These are phyloP conservation scores for Drosophila cognata DNA, from an alignment of 2,888 invertebrate genomes.

Conservation along the genomic window DNA sequence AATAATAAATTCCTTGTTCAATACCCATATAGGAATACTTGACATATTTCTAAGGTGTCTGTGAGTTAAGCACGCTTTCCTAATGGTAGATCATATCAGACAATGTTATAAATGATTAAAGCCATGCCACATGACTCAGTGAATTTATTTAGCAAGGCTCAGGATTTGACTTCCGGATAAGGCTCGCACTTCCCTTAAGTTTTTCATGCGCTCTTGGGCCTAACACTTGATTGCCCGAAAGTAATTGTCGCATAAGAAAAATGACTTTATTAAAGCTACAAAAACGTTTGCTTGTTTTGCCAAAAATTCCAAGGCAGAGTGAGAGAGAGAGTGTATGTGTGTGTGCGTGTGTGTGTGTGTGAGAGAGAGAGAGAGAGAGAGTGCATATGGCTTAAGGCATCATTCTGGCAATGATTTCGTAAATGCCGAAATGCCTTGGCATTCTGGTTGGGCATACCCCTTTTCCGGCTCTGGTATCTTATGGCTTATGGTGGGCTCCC, in stretches of 20 bases:
- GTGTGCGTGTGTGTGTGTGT: not conserved
- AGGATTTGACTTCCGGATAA: not conserved
- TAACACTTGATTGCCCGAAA: constrained; percentile 20
- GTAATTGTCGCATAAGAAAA: constrained; percentile 22
- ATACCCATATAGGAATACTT: not conserved
- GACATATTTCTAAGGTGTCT: not conserved
- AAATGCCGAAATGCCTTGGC: constrained; percentile 35
- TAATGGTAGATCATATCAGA: not conserved
- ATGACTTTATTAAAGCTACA: constrained; percentile 22
- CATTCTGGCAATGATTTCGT: constrained; percentile 48
- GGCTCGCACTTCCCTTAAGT: not conserved
- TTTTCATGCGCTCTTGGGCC: not conserved
- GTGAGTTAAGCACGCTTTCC: not conserved
- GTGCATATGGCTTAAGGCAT: constrained; percentile 27
- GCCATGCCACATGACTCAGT: constrained; percentile 1
- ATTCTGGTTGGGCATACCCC: constrained; percentile 37
- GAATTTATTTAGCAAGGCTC: not conserved
- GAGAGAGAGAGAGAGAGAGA: not conserved
- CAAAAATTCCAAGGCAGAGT: not conserved
- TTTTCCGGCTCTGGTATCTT: constrained; percentile 39
- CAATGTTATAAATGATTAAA: not conserved
- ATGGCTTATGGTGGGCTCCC: constrained; percentile 44
- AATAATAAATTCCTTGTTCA: not conserved
- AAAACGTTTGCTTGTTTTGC: constrained; percentile 10
- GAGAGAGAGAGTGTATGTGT: not conserved